Conservation (phyloP, 2,888 invertebrate species). For the Leptopilina drosophilae region DNA sequence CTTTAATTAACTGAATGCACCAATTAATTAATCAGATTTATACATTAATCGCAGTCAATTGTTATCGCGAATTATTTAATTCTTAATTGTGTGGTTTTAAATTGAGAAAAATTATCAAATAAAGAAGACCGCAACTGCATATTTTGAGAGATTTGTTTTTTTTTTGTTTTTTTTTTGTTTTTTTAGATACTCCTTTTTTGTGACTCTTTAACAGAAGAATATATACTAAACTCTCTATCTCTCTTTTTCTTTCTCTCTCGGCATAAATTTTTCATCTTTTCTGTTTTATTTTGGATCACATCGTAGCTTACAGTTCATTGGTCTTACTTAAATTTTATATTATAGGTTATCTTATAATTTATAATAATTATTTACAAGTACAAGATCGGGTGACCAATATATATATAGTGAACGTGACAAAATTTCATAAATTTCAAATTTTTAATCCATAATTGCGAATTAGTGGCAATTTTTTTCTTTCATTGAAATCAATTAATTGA, state of each 20-base stretch:
- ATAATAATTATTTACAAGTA: slow-evolving; percentile 33
- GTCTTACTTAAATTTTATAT: not conserved
- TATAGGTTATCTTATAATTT: slow-evolving; percentile 21
- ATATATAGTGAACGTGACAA: not conserved
- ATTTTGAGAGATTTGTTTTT: not conserved
- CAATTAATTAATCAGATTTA: slow-evolving; percentile 11
- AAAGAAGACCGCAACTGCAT: not conserved
- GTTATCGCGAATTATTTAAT: not conserved
- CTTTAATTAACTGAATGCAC: slow-evolving; percentile 6
- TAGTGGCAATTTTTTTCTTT: not conserved
- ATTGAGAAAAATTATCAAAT: not conserved
- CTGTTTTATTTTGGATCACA: slow-evolving; percentile 28
- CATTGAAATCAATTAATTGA: not conserved
- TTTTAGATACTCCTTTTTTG: slow-evolving; percentile 19
- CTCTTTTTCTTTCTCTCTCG: not conserved
- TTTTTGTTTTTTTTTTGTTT: not conserved
- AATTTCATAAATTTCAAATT: not conserved
- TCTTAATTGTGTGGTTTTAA: not conserved
- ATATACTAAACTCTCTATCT: not conserved
- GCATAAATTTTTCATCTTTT: slow-evolving; percentile 18
- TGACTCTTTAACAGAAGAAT: slow-evolving; percentile 37
- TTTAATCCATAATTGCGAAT: not conserved
- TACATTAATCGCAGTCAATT: not conserved
- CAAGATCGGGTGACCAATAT: slow-evolving; percentile 7
- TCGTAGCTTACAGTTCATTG: slow-evolving; percentile 36